These are phyloP conservation scores for Aplocera efformata DNA, from an alignment of 2,888 invertebrate genomes.

Conservation along the genomic window DNA sequence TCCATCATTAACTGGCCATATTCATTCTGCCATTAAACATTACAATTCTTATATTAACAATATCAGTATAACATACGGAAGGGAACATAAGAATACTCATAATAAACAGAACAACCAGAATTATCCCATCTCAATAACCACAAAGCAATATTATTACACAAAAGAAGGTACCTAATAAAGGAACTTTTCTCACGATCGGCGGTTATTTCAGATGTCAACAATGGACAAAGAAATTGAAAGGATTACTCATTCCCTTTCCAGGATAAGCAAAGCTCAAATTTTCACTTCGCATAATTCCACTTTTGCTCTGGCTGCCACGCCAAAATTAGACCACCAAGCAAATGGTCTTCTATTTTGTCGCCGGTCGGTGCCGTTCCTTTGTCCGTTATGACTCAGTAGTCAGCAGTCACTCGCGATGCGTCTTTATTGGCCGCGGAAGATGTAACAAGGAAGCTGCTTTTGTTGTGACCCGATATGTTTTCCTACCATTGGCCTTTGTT, in stretches of 20 bases:
- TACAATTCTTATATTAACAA: too few species aligned
- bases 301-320: constrained; percentile 19
- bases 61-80: too few species aligned
- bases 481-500: constrained; percentile 47
- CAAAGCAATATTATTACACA: constrained; percentile 1
- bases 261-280: too few species aligned
- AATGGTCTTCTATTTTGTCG: constrained; percentile 54
- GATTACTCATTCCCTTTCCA: too few species aligned
- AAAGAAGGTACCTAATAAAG: not conserved
- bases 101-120: too few species aligned
- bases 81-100: too few species aligned
- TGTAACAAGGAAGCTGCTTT: constrained; percentile 54
- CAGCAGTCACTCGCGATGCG: constrained; percentile 38
- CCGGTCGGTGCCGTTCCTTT: constrained; percentile 51
- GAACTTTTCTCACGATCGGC: not conserved
- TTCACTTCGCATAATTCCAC: not conserved
- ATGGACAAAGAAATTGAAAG: not conserved
- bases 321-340: constrained; percentile 33
- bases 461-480: constrained; percentile 43
- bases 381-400: constrained; percentile 42
- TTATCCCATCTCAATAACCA: too few species aligned
- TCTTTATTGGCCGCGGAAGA: constrained; percentile 40
- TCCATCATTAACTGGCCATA: too few species aligned
- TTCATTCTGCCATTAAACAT: too few species aligned
- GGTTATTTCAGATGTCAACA: not conserved